Base-by-base conservation (phyloP, 2,888 invertebrate species). In the Adelphocoris suturalis region DNA sequence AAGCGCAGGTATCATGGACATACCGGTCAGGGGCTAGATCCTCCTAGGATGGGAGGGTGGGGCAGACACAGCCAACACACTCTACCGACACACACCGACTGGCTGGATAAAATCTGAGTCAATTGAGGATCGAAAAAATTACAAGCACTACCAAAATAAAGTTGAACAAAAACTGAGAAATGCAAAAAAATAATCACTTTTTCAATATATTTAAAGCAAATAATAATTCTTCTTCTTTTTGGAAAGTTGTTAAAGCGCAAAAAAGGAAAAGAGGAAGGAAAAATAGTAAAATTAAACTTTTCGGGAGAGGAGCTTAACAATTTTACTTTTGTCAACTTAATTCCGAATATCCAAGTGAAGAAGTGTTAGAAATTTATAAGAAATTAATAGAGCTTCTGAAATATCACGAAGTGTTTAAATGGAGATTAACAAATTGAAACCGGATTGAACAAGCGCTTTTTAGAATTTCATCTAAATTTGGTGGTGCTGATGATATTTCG, bases 211-310 rank as follows among this genome's bases (percentile, higher is more conserved):
- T 37, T 37, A 37, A 11, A 52, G 3, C 2, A 52, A 52, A 11
- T 52, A 52, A 52, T 3, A 11, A 61, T 19, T 9, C 61, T 4
- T 61, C 61, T 9, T n/a, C 16, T 16, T n/a, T 16, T 1, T 61
- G 61, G 61, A 61, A 61, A 61, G n/a, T 61, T 61, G 57, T 61
- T 19, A 61, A n/a, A 61, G 61, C n/a, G n/a, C 61, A 61, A 19
- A 19, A 61, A n/a, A 61, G 61, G 16, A n/a, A n/a, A 16, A n/a
- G n/a, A 61, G n/a, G n/a, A 61, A n/a, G 19, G 9, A 0, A 61
- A 3, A n/a, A 1, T 61, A 4, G 61, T n/a, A 52, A 16, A 52
- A 3, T 52, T 52, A 16, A 14, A 14, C 1, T 52, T 52, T 11
- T 7, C 52, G 13, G 61, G 9, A 9, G 61, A 61, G 9, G 61